phyloP scores from a whole-genome alignment of 2,888 invertebrate species.

The Galeopsomyia nigrocyanea region DNA sequence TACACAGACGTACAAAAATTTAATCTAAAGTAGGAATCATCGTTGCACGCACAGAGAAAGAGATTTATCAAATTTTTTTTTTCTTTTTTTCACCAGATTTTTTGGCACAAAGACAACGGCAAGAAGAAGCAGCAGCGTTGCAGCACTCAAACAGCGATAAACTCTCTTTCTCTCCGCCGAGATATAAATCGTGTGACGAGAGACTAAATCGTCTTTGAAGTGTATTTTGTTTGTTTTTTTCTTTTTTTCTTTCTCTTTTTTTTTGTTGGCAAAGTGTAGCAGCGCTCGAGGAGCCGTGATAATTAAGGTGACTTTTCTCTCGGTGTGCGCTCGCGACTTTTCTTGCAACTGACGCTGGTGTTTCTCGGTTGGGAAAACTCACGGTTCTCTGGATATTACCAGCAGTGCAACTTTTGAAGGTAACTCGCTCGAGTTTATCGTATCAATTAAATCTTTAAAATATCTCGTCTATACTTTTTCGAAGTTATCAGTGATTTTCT shows the following conservation, averaged over 20 bases:
- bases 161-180: constrained; percentile 34
- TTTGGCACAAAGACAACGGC: constrained; percentile 45
- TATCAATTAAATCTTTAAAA: too few relatives aligned
- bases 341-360: too few relatives aligned
- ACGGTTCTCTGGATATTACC: too few relatives aligned
- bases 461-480: too few relatives aligned
- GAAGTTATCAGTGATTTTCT: too few relatives aligned
- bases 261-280: background rate
- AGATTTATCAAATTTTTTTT: constrained; percentile 29
- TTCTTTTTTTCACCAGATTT: constrained; percentile 19
- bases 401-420: too few relatives aligned
- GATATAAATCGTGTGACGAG: constrained; percentile 37
- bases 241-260: background rate
- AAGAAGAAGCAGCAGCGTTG: constrained; percentile 4
- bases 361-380: too few relatives aligned
- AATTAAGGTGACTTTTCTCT: constrained; percentile 8
- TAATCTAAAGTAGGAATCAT: constrained; percentile 30
- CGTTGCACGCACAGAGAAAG: background rate
- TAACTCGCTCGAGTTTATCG: too few relatives aligned
- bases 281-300: constrained; percentile 2
- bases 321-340: too few relatives aligned
- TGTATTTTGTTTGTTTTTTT: background rate
- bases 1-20: constrained; percentile 2
- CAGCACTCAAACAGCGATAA: constrained; percentile 46
- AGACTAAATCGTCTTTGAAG: constrained; percentile 27